Conservation (phyloP, 2,888 invertebrate species). For the Mythimna impura region DNA sequence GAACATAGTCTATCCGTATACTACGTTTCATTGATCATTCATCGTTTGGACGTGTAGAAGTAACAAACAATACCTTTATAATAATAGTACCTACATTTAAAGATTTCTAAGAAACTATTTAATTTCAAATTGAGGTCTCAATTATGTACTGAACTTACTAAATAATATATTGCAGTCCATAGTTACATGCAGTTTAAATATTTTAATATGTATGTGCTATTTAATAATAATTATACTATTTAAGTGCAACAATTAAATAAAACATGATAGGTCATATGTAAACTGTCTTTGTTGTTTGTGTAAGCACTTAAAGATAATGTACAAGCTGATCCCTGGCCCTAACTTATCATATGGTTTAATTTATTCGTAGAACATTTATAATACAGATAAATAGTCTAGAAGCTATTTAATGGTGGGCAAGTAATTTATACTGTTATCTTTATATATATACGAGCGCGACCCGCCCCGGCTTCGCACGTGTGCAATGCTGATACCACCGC, state of each 20-base stretch:
- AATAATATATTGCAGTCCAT: not conserved
- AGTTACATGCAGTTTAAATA: not conserved
- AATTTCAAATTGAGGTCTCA: not conserved
- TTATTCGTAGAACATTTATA: not conserved
- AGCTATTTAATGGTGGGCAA: not conserved
- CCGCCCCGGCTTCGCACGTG: too few relatives aligned
- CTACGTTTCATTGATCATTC: too few relatives aligned
- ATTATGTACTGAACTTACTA: constrained; percentile 2
- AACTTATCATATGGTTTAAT: not conserved
- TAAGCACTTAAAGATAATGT: not conserved
- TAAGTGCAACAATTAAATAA: constrained; percentile 25
- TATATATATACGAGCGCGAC: too few relatives aligned
- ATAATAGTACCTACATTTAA: too few relatives aligned
- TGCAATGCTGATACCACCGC: too few relatives aligned
- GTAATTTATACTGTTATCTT: not conserved
- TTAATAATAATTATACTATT: constrained; percentile 3
- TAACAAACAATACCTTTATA: too few relatives aligned
- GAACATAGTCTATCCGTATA: too few relatives aligned
- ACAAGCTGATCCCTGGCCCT: constrained; percentile 15
- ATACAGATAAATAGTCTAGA: not conserved
- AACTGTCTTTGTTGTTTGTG: not conserved
- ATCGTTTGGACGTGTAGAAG: too few relatives aligned
- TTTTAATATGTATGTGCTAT: not conserved
- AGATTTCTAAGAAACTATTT: not conserved
- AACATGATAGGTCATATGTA: constrained; percentile 8